These are phyloP conservation scores for Megaptera novaeangliae DNA, from an alignment of 2,113 vertebrate genomes.

Conservation along the genomic window DNA sequence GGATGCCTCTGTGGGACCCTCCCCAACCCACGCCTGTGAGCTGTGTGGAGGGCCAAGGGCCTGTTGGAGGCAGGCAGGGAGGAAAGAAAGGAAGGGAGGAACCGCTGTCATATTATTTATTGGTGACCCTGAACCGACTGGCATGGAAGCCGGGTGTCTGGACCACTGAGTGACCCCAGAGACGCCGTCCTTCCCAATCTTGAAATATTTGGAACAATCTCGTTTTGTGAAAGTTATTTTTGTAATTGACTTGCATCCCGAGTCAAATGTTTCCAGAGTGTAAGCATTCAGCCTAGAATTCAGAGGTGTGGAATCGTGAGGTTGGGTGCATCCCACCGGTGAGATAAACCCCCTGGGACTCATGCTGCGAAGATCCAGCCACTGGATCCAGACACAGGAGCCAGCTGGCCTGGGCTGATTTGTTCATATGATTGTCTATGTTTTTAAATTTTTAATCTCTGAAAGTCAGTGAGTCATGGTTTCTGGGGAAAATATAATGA, in stretches of 20 bases:
- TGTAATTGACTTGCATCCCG: neutral
- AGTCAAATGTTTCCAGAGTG: neutral
- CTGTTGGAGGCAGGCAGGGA: neutral
- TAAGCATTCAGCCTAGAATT: neutral
- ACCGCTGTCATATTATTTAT: fast-evolving
- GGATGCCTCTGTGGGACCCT: too few relatives aligned
- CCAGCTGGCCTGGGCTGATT: neutral
- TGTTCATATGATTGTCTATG: neutral
- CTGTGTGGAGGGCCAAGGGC: neutral
- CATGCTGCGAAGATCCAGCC: neutral
- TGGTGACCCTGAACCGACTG: too few relatives aligned
- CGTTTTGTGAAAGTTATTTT: neutral
- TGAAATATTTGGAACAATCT: neutral
- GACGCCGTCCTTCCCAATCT: neutral
- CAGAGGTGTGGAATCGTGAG: neutral
- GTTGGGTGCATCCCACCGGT: neutral
- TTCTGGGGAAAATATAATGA: neutral
- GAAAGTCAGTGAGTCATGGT: neutral
- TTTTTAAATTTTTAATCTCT: neutral
- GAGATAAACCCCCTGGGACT: too few relatives aligned
- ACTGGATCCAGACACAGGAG: neutral
- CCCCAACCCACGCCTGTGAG: too few relatives aligned
- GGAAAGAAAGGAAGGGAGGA: neutral
- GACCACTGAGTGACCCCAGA: neutral
- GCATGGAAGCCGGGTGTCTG: neutral